Conservation (phyloP, 2,797 vertebrate genomes). For the Podargus strigoides region DNA sequence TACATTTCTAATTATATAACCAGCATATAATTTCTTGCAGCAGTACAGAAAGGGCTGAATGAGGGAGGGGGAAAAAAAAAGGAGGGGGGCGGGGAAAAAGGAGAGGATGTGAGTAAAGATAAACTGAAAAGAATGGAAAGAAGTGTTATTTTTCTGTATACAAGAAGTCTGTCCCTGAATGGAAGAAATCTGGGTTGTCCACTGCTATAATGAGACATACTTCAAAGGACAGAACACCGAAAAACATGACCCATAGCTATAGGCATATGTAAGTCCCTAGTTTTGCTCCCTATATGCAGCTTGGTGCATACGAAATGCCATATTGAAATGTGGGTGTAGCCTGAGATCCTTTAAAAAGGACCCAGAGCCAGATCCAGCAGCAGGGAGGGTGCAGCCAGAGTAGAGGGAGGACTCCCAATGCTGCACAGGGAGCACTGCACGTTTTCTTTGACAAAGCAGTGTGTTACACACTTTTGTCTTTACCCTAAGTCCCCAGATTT, state of each 20-base stretch:
- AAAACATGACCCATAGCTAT: neutral
- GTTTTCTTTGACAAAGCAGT: neutral
- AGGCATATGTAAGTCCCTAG: rapidly evolving
- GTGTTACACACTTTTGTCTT: neutral
- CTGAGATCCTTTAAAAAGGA: neutral
- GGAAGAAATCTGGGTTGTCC: neutral
- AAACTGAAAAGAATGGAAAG: neutral
- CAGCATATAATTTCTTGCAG: neutral
- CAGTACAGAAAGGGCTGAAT: neutral
- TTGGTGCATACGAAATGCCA: neutral
- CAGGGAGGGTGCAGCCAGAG: neutral
- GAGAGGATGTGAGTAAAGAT: neutral
- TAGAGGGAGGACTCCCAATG: rapidly evolving
- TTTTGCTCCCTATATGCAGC: neutral
- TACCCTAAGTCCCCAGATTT: neutral
- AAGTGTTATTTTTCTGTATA: neutral
- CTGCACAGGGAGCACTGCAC: too few relatives aligned
- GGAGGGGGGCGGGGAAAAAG: neutral
- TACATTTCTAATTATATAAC: neutral
- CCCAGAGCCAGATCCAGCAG: neutral
- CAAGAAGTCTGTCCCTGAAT: neutral
- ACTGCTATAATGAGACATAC: neutral
- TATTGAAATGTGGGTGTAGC: neutral
- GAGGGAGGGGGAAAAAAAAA: rapidly evolving
- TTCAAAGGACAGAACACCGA: neutral